Evolutionary conservation across 2,888 invertebrate genomes (phyloP).

Genomic region (Augiades crinisus): DNA sequence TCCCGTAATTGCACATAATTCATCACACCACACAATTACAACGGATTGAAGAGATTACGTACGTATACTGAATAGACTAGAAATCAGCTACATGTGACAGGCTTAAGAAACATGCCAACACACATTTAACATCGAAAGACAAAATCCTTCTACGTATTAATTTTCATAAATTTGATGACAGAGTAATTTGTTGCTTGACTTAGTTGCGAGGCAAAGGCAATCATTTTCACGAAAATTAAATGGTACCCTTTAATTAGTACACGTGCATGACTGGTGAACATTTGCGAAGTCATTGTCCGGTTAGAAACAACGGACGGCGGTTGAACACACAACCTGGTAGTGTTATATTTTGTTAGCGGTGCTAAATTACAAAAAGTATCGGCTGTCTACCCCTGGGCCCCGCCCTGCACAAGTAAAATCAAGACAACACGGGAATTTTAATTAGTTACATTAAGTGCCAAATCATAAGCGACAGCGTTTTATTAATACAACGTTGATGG

Average conservation of each 20-base stretch:
- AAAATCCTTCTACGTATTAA: too few species aligned
- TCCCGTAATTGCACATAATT: slow-evolving; percentile 17
- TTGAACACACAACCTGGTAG: not conserved
- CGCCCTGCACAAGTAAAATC: slow-evolving; percentile 36
- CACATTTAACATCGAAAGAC: too few species aligned
- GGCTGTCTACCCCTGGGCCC: slow-evolving; percentile 20
- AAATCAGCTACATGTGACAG: slow-evolving; percentile 4
- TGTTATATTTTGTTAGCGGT: slow-evolving; percentile 17
- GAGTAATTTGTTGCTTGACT: not conserved
- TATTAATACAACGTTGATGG: not conserved
- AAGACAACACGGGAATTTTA: slow-evolving; percentile 38
- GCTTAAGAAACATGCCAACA: too few species aligned
- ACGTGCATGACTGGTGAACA: not conserved
- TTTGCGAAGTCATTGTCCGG: not conserved
- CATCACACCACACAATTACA: slow-evolving; percentile 11
- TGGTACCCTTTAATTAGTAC: not conserved
- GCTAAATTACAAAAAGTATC: slow-evolving; percentile 15
- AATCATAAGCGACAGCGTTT: slow-evolving; percentile 32
- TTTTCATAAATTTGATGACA: not conserved
- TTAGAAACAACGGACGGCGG: not conserved
- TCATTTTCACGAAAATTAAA: not conserved
- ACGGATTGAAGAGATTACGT: not conserved
- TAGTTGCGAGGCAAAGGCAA: not conserved
- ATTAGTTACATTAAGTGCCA: slow-evolving; percentile 35
- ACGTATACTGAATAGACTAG: too few species aligned